A percentile compares a stretch with the other conserved stretches of the same genome.
Conservation (phyloP, 2,888 invertebrate genomes). For the Eremobia ochroleuca region DNA sequence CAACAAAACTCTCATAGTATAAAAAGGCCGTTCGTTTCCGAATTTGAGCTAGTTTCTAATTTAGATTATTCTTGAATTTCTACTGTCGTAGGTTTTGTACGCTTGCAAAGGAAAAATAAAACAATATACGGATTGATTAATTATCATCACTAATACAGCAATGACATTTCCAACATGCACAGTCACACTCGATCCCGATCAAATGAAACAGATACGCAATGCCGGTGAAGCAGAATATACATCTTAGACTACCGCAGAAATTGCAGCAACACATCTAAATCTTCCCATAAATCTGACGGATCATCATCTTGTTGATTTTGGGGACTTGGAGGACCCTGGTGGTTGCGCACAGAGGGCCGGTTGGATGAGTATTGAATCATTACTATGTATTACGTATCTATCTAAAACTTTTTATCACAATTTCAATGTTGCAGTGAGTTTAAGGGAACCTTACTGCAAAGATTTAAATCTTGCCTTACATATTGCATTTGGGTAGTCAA, state of each 20-base stretch:
- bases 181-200: constrained; percentile 59
- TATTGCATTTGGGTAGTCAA: neutral
- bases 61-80: no score
- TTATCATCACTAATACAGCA: constrained; percentile 41
- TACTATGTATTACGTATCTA: neutral
- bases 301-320: neutral
- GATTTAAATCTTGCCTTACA: neutral
- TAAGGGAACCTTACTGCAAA: neutral
- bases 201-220: constrained; percentile 57
- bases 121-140: neutral
- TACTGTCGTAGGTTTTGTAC: neutral
- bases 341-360: neutral
- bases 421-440: neutral
- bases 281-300: neutral
- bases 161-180: constrained; percentile 51
- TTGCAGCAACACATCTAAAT: constrained; percentile 76
- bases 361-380: constrained; percentile 9
- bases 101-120: neutral
- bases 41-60: neutral
- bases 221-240: constrained; percentile 61
- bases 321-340: neutral
- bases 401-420: neutral
- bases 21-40: neutral
- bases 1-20: no score
- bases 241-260: constrained; percentile 75